These are phyloP conservation scores for Hylaeus volcanicus DNA, from an alignment of 1,140 invertebrate species.

Conservation along the genomic window DNA sequence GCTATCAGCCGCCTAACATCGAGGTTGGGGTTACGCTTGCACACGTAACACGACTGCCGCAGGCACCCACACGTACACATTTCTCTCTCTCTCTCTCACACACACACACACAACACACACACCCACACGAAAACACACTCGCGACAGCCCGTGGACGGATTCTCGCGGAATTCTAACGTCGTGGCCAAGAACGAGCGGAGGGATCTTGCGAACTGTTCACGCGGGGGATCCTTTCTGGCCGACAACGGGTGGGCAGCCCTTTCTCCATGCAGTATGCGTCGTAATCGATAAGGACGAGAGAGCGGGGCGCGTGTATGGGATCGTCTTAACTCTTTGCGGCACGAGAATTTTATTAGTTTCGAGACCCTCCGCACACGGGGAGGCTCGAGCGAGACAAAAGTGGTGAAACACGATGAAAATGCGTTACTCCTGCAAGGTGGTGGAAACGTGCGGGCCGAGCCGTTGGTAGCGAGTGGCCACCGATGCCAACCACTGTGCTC, in stretches of 20 bases:
- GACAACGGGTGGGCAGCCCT: slow-evolving; percentile 40
- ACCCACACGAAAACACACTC: slow-evolving; percentile 9
- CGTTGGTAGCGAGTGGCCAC: no score
- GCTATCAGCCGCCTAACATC: slow-evolving; percentile 78
- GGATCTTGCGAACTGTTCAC: slow-evolving; percentile 28
- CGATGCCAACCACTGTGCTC: no score
- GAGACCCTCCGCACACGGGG: no score
- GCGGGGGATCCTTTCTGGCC: slow-evolving; percentile 34
- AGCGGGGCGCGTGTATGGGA: slow-evolving; percentile 35
- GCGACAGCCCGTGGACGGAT: slow-evolving; percentile 23
- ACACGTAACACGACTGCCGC: slow-evolving; percentile 58
- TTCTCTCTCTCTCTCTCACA: background rate
- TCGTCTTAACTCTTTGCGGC: slow-evolving; percentile 16
- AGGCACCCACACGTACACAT: slow-evolving; percentile 37
- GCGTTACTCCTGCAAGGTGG: no score
- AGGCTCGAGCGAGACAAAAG: no score
- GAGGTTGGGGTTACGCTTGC: slow-evolving; percentile 66
- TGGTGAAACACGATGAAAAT: no score
- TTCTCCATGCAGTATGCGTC: slow-evolving; percentile 59
- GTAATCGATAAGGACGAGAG: slow-evolving; percentile 63
- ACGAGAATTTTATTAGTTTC: no score
- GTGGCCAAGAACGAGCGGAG: slow-evolving; percentile 14
- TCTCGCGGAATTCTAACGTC: slow-evolving; percentile 26
- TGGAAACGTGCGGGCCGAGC: no score
- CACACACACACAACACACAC: background rate